phyloP scores from a whole-genome alignment of 2,888 invertebrate genomes.

The Caenorhabditis panamensis region DNA sequence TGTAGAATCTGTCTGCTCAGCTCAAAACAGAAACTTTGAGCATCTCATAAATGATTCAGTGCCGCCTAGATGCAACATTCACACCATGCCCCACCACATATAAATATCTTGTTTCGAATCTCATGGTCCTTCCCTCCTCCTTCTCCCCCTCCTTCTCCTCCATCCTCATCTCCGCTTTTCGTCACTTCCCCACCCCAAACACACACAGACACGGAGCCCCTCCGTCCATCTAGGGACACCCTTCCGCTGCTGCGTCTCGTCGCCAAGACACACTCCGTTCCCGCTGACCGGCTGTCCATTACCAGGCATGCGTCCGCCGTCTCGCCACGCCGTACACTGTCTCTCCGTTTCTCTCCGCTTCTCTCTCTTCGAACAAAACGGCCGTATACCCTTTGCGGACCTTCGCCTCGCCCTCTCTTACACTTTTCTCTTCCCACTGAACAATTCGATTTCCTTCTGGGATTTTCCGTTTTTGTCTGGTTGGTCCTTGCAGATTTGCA shows the following conservation, averaged over 20 bases:
- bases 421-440: conserved; percentile 3
- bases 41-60: no score
- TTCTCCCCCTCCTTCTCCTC: not conserved
- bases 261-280: not conserved
- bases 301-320: conserved; percentile 26
- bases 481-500: no score
- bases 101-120: conserved; percentile 1
- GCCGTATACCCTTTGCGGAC: conserved; percentile 47
- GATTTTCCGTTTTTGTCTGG: not conserved
- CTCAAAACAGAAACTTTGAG: no score
- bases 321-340: conserved; percentile 18
- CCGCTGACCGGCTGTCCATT: conserved; percentile 47
- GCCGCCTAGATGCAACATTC: no score
- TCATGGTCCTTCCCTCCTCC: conserved; percentile 9
- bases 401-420: conserved; percentile 9
- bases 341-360: conserved; percentile 1
- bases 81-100: not conserved
- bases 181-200: conserved; percentile 40
- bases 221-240: conserved; percentile 44
- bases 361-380: conserved; percentile 33
- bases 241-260: conserved; percentile 22
- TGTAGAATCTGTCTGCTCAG: no score
- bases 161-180: conserved; percentile 18
- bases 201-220: conserved; percentile 21
- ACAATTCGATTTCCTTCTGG: conserved; percentile 28